Base-by-base conservation (phyloP, 2,113 vertebrate genomes). In the Dasyurus viverrinus region DNA sequence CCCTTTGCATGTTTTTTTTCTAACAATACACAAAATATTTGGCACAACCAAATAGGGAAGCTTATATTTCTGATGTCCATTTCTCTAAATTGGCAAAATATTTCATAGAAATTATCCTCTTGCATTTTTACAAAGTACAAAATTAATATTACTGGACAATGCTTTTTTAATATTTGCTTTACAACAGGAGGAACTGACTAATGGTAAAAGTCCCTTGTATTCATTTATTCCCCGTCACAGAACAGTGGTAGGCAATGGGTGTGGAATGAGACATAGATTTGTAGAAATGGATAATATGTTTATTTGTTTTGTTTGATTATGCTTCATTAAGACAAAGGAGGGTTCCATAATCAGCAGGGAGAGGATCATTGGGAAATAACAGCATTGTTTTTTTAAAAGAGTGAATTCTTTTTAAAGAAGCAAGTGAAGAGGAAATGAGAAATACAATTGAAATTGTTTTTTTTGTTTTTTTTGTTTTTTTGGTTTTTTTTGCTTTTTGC, bases 71-170 rank as follows among this genome's bases (percentile, higher is more conserved):
- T 76, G 2, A 76, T n/a, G 19, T 36, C 16, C 1, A 19, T 76
- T 76, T n/a, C 36, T 76, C 36, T 76, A 19, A 36, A 76, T n/a
- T 6, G 36, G 16, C 68, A 76, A 76, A 76, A 14, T 7, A 91
- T 19, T 27, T 42, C 93, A 2, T 92, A 48, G 11, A 94, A 68
- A 94, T 91, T 19, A n/a, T 27, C 55, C 12, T 55, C 90, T 90
- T 93, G 89, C 53, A 54, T 7, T 89, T 30, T 96, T 52, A 84
- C 53, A 94, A 93, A 91, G 92, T 23, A 93, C 55, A 90, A 95
- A 95, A 50, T 91, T 90, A 95, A 89, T 89, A 94, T 90, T 90
- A 27, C 24, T 52, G 90, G 53, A 91, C 92, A 91, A 60, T 53
- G 36, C 36, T n/a, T 76, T 76, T n/a, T 7, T n/a, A n/a, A 76